A percentile compares a stretch with the other conserved stretches of the same genome.
phyloP scores from a whole-genome alignment of 2,797 vertebrate species.

The Semotilus atromaculatus region DNA sequence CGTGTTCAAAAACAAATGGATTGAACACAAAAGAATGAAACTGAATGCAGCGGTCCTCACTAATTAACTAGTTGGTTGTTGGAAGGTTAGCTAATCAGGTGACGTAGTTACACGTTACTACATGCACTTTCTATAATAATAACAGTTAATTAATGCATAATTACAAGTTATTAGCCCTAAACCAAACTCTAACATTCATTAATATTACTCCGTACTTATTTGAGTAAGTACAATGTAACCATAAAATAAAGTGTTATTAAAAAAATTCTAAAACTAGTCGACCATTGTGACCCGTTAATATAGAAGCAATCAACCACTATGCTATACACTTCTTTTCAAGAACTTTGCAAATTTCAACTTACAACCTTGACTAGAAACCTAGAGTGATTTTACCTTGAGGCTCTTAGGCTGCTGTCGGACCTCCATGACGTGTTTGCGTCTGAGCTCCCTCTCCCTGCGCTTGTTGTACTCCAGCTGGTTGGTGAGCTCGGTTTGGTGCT shows the following conservation, averaged over 20 bases:
- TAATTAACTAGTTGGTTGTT: neutral
- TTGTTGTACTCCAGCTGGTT: conserved; percentile 99
- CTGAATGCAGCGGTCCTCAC: neutral
- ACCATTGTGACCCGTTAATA: neutral
- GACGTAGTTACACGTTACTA: too few species aligned
- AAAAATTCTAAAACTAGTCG: neutral
- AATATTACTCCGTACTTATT: neutral
- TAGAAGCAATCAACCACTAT: neutral
- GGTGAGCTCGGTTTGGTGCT: conserved; percentile 98
- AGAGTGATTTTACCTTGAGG: conserved; percentile 85
- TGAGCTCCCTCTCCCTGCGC: conserved; percentile 92
- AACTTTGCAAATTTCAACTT: neutral
- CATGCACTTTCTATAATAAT: too few species aligned
- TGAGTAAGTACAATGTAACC: neutral
- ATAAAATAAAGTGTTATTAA: neutral
- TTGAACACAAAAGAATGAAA: neutral
- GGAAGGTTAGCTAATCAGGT: neutral
- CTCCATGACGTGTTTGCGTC: conserved; percentile 97
- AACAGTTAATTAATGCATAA: neutral
- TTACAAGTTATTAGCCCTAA: too few species aligned
- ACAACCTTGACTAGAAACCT: neutral
- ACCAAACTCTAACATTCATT: neutral
- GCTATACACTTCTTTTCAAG: neutral
- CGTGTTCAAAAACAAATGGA: neutral
- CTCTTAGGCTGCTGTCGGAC: conserved; percentile 99